Conservation (phyloP, 2,888 invertebrate genomes). For the Sturmia bella region DNA sequence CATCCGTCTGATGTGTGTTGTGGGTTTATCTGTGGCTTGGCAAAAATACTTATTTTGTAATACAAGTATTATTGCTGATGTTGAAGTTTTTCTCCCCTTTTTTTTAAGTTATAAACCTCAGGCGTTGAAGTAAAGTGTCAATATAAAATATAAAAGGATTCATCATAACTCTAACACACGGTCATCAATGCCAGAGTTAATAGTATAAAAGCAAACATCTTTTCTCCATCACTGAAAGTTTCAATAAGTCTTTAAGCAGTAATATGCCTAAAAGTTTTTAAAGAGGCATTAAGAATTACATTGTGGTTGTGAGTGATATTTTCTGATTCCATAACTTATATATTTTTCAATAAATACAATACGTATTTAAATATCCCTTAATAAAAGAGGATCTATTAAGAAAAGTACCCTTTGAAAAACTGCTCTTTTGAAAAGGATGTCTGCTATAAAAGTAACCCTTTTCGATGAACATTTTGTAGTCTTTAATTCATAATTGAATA, state of each 20-base stretch:
- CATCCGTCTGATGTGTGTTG: conserved; percentile 25
- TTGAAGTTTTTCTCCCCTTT: conserved; percentile 16
- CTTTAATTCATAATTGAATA: too few species aligned
- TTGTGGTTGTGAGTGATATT: neutral
- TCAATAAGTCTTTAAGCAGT: conserved; percentile 24
- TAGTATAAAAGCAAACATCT: neutral
- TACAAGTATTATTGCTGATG: conserved; percentile 21
- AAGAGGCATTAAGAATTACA: neutral
- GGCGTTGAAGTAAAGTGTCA: conserved; percentile 69
- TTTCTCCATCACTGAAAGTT: conserved; percentile 20
- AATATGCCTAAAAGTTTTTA: neutral
- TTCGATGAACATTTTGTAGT: too few species aligned
- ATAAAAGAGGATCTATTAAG: too few species aligned
- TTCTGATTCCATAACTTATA: neutral
- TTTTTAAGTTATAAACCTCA: conserved; percentile 63
- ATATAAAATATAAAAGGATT: conserved; percentile 47
- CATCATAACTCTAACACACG: conserved; percentile 28
- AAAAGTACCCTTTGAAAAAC: too few species aligned
- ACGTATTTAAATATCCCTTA: too few species aligned
- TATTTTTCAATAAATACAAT: too few species aligned
- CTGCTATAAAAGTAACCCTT: too few species aligned
- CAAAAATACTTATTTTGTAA: conserved; percentile 29
- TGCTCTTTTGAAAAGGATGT: too few species aligned
- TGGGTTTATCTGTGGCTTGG: conserved; percentile 57
- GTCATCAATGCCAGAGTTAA: neutral